phyloP scores from a whole-genome alignment of 2,888 invertebrate genomes.

The Ormyrus thymus region DNA sequence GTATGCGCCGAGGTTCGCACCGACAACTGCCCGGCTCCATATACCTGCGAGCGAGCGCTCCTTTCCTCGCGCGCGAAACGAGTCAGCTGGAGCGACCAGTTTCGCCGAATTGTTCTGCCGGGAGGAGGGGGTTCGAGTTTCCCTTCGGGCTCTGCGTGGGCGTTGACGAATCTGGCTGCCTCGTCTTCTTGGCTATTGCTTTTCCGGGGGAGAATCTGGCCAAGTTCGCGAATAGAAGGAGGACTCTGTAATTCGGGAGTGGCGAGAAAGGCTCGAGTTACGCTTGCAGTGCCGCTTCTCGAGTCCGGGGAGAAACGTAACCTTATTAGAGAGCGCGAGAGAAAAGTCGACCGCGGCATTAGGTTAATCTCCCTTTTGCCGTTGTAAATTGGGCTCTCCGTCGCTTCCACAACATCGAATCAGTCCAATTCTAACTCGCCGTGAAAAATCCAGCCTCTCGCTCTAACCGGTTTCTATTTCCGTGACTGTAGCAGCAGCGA shows the following conservation, averaged over 20 bases:
- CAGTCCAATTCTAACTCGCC: not conserved
- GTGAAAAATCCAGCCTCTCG: not conserved
- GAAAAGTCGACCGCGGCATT: too few species aligned
- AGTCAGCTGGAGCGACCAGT: constrained; percentile 7
- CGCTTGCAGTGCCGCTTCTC: too few species aligned
- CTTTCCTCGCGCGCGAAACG: not conserved
- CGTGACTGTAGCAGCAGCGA: not conserved
- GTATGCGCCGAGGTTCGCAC: constrained; percentile 21
- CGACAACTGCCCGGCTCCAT: constrained; percentile 25
- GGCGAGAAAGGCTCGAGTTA: too few species aligned
- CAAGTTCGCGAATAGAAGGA: too few species aligned
- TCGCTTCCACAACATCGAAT: not conserved
- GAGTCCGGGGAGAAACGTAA: too few species aligned
- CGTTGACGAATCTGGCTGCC: too few species aligned
- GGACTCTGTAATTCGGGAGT: too few species aligned
- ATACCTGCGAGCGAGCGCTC: constrained; percentile 1
- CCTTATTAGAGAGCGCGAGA: too few species aligned
- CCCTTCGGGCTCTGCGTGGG: not conserved
- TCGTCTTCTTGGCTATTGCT: too few species aligned
- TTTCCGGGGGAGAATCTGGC: too few species aligned
- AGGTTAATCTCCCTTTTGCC: too few species aligned
- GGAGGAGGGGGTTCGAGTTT: not conserved
- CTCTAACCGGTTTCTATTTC: constrained; percentile 22
- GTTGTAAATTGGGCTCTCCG: not conserved
- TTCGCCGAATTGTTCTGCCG: not conserved